These are phyloP conservation scores for Malaclemys terrapin DNA, from an alignment of 2,113 vertebrate species.

Conservation along the genomic window DNA sequence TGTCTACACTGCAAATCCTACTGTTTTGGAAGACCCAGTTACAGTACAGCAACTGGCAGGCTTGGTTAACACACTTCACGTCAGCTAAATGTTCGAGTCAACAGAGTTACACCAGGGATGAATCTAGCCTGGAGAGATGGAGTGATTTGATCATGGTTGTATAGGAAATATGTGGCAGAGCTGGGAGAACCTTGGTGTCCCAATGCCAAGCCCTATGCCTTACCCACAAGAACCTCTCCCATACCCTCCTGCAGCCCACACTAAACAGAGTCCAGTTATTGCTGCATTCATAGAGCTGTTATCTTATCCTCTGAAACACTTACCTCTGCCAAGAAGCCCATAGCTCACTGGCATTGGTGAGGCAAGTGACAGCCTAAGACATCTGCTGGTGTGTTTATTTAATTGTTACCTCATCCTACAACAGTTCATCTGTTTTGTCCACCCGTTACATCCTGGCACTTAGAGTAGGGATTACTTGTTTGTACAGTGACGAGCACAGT, in stretches of 20 bases:
- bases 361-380: neutral
- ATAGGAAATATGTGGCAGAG: neutral
- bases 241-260: neutral
- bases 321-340: neutral
- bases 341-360: neutral
- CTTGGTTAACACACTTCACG: neutral
- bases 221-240: neutral
- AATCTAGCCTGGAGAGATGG: slow-evolving; percentile 39
- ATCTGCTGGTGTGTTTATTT: neutral
- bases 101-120: neutral
- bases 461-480: neutral
- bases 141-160: neutral
- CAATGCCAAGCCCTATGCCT: neutral
- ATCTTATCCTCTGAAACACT: neutral
- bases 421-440: neutral
- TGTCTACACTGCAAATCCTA: slow-evolving; percentile 7
- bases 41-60: slow-evolving; percentile 25
- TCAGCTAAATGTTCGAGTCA: slow-evolving; percentile 20
- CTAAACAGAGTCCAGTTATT: neutral
- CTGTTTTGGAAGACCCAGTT: neutral
- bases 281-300: neutral
- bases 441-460: neutral
- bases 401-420: neutral
- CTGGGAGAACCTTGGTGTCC: neutral
- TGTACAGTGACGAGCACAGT: rapidly evolving